A percentile compares a stretch with the other conserved stretches of the same genome.
phyloP scores from a whole-genome alignment of 2,113 vertebrate genomes.

The Microcebus griseorufus region DNA sequence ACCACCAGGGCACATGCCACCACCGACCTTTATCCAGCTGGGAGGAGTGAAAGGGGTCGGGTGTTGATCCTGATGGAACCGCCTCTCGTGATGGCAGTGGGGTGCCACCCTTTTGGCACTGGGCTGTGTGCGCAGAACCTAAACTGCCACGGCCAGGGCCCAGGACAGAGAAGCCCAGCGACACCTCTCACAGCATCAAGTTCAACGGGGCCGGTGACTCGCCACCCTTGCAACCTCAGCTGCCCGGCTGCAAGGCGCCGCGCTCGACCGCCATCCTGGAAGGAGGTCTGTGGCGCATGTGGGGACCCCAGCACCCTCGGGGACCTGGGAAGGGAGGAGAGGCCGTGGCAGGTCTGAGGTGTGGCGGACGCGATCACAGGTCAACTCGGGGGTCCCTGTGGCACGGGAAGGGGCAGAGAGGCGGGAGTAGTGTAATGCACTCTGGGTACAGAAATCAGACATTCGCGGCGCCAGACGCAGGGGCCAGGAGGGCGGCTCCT shows the following conservation, averaged over 20 bases:
- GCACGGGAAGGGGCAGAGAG: slow-evolving; percentile 68
- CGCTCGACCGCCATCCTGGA: not conserved
- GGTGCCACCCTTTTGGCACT: not conserved
- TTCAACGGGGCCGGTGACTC: not conserved
- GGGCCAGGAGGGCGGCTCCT: slow-evolving; percentile 63
- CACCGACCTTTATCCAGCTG: not conserved
- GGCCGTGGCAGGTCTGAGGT: slow-evolving; percentile 24
- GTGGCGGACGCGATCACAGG: not conserved
- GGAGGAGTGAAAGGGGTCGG: not conserved
- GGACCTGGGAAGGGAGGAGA: slow-evolving; percentile 13
- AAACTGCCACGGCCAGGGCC: not conserved
- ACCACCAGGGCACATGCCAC: not conserved
- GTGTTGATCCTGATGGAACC: not conserved
- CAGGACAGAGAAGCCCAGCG: not conserved
- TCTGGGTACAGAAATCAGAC: slow-evolving; percentile 78
- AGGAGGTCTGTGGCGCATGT: not conserved
- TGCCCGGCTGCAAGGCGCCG: not conserved
- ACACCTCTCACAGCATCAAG: slow-evolving; percentile 54
- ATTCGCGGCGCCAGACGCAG: slow-evolving; percentile 74
- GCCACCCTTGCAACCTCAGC: not conserved
- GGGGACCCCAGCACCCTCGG: not conserved
- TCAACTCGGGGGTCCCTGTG: slow-evolving; percentile 34
- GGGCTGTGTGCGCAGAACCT: not conserved
- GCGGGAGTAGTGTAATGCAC: slow-evolving; percentile 81
- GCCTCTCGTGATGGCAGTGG: not conserved